Evolutionary conservation across 2,113 vertebrate species (phyloP), one percentile per base, ranked within the genome.

Genomic region (Cacatua alba): DNA sequence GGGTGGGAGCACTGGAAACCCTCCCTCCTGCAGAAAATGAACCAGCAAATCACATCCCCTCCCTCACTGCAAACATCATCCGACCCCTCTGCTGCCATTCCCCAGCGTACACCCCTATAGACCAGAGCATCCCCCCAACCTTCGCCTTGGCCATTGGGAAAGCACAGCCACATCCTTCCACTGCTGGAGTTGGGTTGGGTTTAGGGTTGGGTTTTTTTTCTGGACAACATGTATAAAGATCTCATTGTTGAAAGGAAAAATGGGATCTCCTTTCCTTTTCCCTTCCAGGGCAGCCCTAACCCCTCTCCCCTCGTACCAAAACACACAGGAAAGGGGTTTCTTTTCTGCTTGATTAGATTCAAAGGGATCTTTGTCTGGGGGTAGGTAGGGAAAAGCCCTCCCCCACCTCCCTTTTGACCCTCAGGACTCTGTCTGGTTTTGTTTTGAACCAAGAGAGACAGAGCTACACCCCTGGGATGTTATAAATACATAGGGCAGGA

Each of bases 281-380:
- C 90, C 92, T 95, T 90, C 78, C 92, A 90, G 95, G 82, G 92
- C 86, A 84, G 89, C 69, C 68, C 82, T 76, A 63, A 81, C 78
- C 90, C 64, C 37, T 10, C 86, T 87, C 74, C 90, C 68, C 82
- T 81, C 17, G 1, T 29, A 67, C 43, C 68, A 87, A 92, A 94
- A 90, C 92, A 87, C 82, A 77, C 92, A 90, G 95, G 95, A 84
- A 94, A 92, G 90, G 75, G 90, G 64, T 72, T 90, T 90, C 86
- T 95, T 90, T 94, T 92, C 90, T 72, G 90, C 95, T 92, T 82
- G 79, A 88, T 90, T 87, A 76, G 74, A 84, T 87, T 95, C 95
- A 95, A 94, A 95, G 92, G 90, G 82, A 94, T 92, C 95, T 94
- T 95, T 95, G 92, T 95, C 90, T 59, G 78, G 94, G 94, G 90